A percentile compares a stretch with the other conserved stretches of the same genome.
phyloP scores from a whole-genome alignment of 2,888 invertebrate species.

The Boloria euphrosyne region DNA sequence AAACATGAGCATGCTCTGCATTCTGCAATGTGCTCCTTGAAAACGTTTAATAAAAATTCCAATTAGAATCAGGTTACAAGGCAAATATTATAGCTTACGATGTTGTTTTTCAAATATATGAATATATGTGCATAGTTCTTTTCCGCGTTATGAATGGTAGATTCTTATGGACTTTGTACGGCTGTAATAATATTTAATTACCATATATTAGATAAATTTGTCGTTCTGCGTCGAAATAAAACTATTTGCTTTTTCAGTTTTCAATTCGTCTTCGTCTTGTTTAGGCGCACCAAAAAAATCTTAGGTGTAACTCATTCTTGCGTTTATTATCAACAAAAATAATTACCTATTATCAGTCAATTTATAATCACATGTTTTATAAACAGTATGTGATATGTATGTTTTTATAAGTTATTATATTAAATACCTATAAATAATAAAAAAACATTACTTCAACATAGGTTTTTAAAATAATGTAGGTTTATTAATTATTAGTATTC shows the following conservation, averaged over 20 bases:
- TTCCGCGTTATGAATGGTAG: slow-evolving; percentile 13
- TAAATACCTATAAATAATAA: no score
- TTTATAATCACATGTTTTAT: no score
- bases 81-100: slow-evolving; percentile 40
- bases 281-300: not conserved
- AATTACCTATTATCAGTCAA: no score
- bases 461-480: no score
- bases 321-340: no score
- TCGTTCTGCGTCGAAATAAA: not conserved
- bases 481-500: no score
- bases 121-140: not conserved
- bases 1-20: slow-evolving; percentile 11
- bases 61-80: slow-evolving; percentile 42
- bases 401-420: no score
- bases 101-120: slow-evolving; percentile 24
- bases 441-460: no score
- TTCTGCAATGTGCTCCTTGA: slow-evolving; percentile 10
- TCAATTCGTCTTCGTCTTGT: not conserved
- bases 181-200: slow-evolving; percentile 1
- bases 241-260: slow-evolving; percentile 2
- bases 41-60: slow-evolving; percentile 30
- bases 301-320: no score
- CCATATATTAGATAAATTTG: slow-evolving; percentile 5
- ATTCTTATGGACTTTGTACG: slow-evolving; percentile 24
- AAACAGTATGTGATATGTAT: no score